Evolutionary conservation across 2,888 invertebrate species (phyloP).

Genomic region (Shargacucullia verbasci): DNA sequence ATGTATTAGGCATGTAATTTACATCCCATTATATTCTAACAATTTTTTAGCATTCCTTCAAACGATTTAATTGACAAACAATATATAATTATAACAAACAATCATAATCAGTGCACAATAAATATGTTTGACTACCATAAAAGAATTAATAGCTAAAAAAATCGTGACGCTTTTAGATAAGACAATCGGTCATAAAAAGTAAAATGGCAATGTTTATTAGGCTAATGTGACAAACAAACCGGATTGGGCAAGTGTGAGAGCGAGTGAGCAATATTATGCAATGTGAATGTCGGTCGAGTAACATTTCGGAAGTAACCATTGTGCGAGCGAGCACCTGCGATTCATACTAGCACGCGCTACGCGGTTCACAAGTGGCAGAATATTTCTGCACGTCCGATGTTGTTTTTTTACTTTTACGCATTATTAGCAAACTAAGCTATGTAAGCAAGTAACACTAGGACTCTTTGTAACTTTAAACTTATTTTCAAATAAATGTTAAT

Average conservation of each 20-base stretch:
- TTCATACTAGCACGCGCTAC: slow-evolving; percentile 18
- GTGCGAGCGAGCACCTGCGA: slow-evolving; percentile 39
- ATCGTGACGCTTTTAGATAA: slow-evolving; percentile 5
- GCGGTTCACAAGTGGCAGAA: slow-evolving; percentile 35
- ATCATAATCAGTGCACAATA: no score
- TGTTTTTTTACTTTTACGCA: no score
- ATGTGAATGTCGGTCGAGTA: slow-evolving; percentile 69
- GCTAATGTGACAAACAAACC: slow-evolving; percentile 43
- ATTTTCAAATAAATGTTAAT: no score
- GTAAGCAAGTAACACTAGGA: no score
- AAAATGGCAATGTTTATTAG: slow-evolving; percentile 22
- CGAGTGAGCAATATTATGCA: slow-evolving; percentile 68
- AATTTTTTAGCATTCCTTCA: no score
- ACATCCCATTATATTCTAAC: no score
- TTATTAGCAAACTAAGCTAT: no score
- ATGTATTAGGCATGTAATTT: no score
- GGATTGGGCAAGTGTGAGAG: slow-evolving; percentile 54
- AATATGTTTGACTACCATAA: no score
- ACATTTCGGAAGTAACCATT: slow-evolving; percentile 73
- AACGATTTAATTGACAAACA: no score
- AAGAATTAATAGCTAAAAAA: background rate
- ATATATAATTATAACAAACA: no score
- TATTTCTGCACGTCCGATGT: background rate
- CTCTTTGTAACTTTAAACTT: no score
- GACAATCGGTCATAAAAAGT: slow-evolving; percentile 23